These are phyloP conservation scores for Morone saxatilis DNA, from an alignment of 2,113 vertebrate species.

Conservation along the genomic window DNA sequence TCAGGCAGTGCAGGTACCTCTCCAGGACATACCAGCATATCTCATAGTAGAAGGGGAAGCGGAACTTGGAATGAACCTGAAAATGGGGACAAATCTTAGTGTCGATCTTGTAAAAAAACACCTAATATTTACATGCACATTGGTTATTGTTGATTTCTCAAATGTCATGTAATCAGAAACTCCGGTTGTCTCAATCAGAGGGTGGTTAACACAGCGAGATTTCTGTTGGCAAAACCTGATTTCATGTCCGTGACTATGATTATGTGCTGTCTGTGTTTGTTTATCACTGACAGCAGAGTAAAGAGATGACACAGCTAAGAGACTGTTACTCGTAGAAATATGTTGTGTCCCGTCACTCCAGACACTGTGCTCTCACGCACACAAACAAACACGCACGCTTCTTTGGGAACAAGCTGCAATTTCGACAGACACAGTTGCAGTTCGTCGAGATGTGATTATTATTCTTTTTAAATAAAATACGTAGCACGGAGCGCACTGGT, in stretches of 20 bases:
- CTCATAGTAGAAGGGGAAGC: slow-evolving; percentile 98
- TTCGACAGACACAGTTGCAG: background rate
- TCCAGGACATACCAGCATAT: slow-evolving; percentile 99
- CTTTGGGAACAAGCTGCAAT: background rate
- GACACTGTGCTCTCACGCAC: background rate
- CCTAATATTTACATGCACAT: background rate
- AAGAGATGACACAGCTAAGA: background rate
- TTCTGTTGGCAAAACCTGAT: background rate
- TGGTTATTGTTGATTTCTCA: background rate
- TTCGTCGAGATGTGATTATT: background rate
- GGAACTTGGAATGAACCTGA: slow-evolving; percentile 97
- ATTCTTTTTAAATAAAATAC: background rate
- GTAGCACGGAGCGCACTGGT: too few species aligned
- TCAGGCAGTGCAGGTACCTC: slow-evolving; percentile 94
- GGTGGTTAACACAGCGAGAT: background rate
- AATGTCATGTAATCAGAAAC: background rate
- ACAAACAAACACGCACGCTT: background rate
- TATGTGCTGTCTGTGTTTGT: background rate
- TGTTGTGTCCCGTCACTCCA: background rate
- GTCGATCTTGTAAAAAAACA: background rate
- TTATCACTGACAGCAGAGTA: background rate
- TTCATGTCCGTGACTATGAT: background rate
- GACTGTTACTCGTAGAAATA: background rate
- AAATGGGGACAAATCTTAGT: slow-evolving; percentile 28
- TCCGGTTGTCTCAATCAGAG: background rate